Base-by-base conservation (phyloP, 1,140 invertebrate species). In the Megalopta genalis region DNA sequence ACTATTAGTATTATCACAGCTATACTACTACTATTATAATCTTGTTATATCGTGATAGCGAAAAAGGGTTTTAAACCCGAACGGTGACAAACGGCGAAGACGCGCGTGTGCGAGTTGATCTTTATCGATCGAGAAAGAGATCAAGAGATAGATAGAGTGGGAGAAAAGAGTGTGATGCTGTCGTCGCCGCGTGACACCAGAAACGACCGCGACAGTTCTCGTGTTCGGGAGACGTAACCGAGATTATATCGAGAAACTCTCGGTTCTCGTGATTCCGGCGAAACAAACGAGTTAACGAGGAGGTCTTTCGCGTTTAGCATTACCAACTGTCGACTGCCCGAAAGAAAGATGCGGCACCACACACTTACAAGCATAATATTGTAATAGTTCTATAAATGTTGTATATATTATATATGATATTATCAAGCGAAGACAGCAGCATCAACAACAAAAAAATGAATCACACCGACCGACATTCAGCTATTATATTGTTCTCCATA, bases 401-500 rank as follows among this genome's bases (percentile, higher is more conserved):
- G 80, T 88, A 82, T 83, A 86, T 73, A 84, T 62, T 87, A 78
- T 77, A 84, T 71, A 77, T 71, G 68, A 82, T 82, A 82, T 73
- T 85, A 85, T 65, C 83, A 74, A 85, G 86, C 79, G 16, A 52
- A 46, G 82, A 77, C 18, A 6, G 88, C 57, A 62, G 4, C 8
- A 42, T 69, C 85, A 86, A 85, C 72, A 68, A 70, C 72, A 68
- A 67, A 67, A 46, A 12, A 46, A 46, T 12, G 10, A 46, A 46
- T 46, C 42, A 87, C 74, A 87, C 86, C 83, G 84, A 89, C 83
- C 42, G 81, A 87, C 88, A 90, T 88, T 89, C 85, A 88, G 89
- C 67, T 88, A 87, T 82, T 77, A 71, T 84, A 71, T 84, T 86
- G 80, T 86, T 65, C 83, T 82, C 85, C 82, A 86, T 89, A 91